phyloP scores from a whole-genome alignment of 1,140 invertebrate species.

The Cataglyphis hispanica region DNA sequence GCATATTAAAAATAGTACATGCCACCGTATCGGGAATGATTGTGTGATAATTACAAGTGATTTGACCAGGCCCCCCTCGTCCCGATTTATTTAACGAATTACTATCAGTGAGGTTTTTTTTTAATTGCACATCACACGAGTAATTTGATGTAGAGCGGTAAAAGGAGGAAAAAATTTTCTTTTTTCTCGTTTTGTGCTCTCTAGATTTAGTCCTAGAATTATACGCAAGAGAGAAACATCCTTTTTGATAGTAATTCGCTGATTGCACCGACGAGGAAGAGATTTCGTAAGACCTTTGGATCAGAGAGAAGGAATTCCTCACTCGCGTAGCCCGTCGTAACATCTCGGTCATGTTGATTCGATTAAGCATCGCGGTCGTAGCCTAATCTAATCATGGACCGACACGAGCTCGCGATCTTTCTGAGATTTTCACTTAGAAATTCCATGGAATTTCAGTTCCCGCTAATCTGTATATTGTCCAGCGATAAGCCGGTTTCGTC shows the following conservation, averaged over 20 bases:
- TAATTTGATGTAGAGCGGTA: neutral
- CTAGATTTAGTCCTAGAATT: conserved; percentile 8
- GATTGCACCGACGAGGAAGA: conserved; percentile 16
- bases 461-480: neutral
- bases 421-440: neutral
- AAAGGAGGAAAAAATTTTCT: neutral
- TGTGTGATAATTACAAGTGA: conserved; percentile 85
- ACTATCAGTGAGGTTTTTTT: conserved; percentile 19
- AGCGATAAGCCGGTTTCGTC: neutral
- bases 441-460: conserved; percentile 4
- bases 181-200: conserved; percentile 13
- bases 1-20: conserved; percentile 80
- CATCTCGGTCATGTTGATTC: conserved; percentile 78
- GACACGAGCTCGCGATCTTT: conserved; percentile 25
- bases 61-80: conserved; percentile 84
- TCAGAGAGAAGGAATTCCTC: conserved; percentile 34
- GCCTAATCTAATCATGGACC: conserved; percentile 81
- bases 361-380: conserved; percentile 83
- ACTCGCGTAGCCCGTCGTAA: conserved; percentile 29
- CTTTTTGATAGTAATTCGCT: neutral
- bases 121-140: neutral
- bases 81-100: conserved; percentile 70
- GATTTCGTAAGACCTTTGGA: conserved; percentile 14
- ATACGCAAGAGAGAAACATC: neutral
- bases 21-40: conserved; percentile 83